Percentiles rank a stretch among this genome's conserved stretches.
phyloP scores from a whole-genome alignment of 2,888 invertebrate genomes.

The Crioceris asparagi region DNA sequence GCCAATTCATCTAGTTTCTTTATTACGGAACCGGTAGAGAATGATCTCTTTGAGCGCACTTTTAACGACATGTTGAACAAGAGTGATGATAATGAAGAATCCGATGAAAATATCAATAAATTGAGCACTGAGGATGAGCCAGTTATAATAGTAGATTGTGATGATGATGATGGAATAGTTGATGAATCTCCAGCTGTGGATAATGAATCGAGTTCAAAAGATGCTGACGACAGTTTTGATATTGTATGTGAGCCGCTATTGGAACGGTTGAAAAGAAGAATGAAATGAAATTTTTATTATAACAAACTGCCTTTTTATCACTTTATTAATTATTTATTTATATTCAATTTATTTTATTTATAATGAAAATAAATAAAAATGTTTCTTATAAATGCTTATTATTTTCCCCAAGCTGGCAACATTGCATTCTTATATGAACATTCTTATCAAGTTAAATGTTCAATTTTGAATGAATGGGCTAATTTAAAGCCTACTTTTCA shows the following conservation, averaged over 20 bases:
- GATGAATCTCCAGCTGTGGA: too few relatives aligned
- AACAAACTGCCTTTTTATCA: neutral
- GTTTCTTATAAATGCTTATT: neutral
- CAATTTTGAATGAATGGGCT: too few relatives aligned
- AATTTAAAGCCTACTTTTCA: too few relatives aligned
- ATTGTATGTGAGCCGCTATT: constrained; percentile 24
- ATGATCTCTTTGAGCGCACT: constrained; percentile 54
- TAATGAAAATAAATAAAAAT: neutral
- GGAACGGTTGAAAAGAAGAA: constrained; percentile 24
- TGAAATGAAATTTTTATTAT: constrained; percentile 1
- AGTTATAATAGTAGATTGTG: neutral
- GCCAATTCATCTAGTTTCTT: constrained; percentile 28
- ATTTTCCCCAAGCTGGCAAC: too few relatives aligned
- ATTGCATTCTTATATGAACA: too few relatives aligned
- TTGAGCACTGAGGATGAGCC: constrained; percentile 8
- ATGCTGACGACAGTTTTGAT: constrained; percentile 20
- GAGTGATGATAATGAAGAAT: constrained; percentile 11
- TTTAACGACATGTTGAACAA: constrained; percentile 26
- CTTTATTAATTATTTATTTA: neutral
- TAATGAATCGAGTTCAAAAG: neutral
- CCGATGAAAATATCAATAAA: constrained; percentile 14
- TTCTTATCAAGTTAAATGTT: too few relatives aligned
- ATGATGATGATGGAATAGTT: constrained; percentile 1
- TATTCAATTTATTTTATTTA: neutral
- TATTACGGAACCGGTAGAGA: constrained; percentile 29